These are phyloP conservation scores for Myioborus melanocephalus DNA, from an alignment of 2,797 vertebrate species.

Conservation along the genomic window DNA sequence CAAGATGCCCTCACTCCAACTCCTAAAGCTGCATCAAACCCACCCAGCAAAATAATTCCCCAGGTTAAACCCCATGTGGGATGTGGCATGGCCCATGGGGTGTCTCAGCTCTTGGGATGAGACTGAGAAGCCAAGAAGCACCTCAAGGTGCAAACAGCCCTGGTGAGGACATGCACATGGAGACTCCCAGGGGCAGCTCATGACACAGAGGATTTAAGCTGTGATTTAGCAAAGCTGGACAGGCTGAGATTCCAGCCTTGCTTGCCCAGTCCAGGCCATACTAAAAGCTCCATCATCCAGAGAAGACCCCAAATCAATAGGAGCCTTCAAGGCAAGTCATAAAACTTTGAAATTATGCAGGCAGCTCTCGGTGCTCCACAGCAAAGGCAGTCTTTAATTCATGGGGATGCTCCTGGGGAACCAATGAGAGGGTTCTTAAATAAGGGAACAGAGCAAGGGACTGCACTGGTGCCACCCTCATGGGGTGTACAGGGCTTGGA, in stretches of 20 bases:
- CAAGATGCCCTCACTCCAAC: not conserved
- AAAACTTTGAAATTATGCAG: slow-evolving; percentile 36
- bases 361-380: not conserved
- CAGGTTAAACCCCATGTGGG: not conserved
- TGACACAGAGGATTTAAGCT: not conserved
- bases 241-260: not conserved
- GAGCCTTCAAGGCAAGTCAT: slow-evolving; percentile 30
- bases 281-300: not conserved
- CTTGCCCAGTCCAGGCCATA: not conserved
- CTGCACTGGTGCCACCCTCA: not conserved
- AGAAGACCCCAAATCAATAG: slow-evolving; percentile 29
- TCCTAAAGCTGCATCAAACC: not conserved
- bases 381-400: not conserved
- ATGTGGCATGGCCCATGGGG: no score
- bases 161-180: accelerated
- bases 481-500: accelerated
- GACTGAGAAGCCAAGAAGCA: not conserved
- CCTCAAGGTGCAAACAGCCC: not conserved
- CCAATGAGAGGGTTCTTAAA: not conserved
- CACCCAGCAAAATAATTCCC: not conserved
- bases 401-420: not conserved
- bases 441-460: not conserved
- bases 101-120: not conserved
- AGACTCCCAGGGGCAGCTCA: accelerated
- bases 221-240: not conserved